A percentile compares a stretch with the other conserved stretches of the same genome.
phyloP scores from a whole-genome alignment of 2,113 vertebrate genomes.

The Protomyctophum bolini region DNA sequence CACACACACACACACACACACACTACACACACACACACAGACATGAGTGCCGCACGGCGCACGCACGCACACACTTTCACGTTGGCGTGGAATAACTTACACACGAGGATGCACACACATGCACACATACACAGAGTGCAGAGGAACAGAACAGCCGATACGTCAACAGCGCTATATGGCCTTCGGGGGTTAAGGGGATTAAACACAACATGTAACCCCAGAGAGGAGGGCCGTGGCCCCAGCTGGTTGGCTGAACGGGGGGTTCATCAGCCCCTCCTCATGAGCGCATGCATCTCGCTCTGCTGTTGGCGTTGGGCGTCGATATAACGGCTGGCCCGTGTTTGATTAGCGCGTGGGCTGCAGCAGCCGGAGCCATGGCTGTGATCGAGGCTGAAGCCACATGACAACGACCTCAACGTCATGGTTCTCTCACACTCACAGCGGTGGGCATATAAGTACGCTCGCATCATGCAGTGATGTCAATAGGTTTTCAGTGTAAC shows the following conservation, averaged over 20 bases:
- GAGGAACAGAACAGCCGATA: constrained; percentile 37
- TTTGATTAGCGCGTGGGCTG: constrained; percentile 52
- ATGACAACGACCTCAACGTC: constrained; percentile 17
- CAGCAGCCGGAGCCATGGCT: constrained; percentile 23
- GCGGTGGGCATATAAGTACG: too few species aligned
- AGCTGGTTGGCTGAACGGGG: constrained; percentile 44
- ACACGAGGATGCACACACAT: constrained; percentile 14
- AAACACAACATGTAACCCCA: constrained; percentile 63
- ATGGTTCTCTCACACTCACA: too few species aligned
- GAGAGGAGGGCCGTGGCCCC: constrained; percentile 40
- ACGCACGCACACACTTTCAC: not conserved
- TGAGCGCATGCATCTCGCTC: constrained; percentile 29
- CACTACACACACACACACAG: constrained; percentile 16
- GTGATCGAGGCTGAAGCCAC: constrained; percentile 40
- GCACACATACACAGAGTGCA: not conserved
- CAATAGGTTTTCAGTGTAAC: too few species aligned
- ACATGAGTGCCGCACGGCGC: not conserved
- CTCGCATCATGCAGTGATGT: too few species aligned
- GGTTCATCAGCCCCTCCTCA: constrained; percentile 35
- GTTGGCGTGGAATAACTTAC: not conserved
- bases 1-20: not conserved
- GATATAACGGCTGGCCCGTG: constrained; percentile 48
- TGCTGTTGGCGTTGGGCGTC: constrained; percentile 31
- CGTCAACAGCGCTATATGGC: constrained; percentile 57
- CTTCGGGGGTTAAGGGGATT: constrained; percentile 56